phyloP scores from a whole-genome alignment of 2,797 vertebrate genomes.

The Arrhamphus sclerolepis region DNA sequence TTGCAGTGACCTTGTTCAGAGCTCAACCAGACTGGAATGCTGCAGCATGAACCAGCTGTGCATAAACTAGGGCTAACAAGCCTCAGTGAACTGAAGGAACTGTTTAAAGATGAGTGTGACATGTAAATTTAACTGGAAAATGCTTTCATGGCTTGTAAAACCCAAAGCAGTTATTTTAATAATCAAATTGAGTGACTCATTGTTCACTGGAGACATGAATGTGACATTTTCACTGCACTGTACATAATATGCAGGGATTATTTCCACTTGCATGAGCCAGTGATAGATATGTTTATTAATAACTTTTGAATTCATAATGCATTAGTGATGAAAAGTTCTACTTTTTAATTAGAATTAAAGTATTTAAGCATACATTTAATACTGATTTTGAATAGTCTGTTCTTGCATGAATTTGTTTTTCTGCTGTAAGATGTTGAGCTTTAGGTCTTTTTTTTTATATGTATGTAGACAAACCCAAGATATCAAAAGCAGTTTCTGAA shows the following conservation, averaged over 20 bases:
- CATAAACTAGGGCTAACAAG: too few relatives aligned
- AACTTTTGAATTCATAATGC: neutral
- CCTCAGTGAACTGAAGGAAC: neutral
- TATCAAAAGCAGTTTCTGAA: neutral
- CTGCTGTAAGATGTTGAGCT: too few relatives aligned
- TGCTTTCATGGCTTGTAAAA: constrained; percentile 27
- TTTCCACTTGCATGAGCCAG: constrained; percentile 25
- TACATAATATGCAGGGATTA: constrained; percentile 29
- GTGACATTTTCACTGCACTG: constrained; percentile 12
- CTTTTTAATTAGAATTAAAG: constrained; percentile 23
- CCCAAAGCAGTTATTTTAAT: constrained; percentile 23
- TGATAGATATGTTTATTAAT: constrained; percentile 44
- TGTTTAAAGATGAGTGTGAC: constrained; percentile 29
- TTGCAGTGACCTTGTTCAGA: too few relatives aligned
- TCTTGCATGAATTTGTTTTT: neutral
- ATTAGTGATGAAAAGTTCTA: constrained; percentile 6
- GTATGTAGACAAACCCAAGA: neutral
- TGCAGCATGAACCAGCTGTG: too few relatives aligned
- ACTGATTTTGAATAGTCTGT: neutral
- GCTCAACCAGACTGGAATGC: too few relatives aligned
- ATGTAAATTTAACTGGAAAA: constrained; percentile 41
- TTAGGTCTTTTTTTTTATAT: neutral
- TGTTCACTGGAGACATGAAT: constrained; percentile 29
- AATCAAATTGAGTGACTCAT: constrained; percentile 28
- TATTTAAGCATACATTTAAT: constrained; percentile 5